Conservation (phyloP, 2,113 vertebrate species). For the Phasianus colchicus region DNA sequence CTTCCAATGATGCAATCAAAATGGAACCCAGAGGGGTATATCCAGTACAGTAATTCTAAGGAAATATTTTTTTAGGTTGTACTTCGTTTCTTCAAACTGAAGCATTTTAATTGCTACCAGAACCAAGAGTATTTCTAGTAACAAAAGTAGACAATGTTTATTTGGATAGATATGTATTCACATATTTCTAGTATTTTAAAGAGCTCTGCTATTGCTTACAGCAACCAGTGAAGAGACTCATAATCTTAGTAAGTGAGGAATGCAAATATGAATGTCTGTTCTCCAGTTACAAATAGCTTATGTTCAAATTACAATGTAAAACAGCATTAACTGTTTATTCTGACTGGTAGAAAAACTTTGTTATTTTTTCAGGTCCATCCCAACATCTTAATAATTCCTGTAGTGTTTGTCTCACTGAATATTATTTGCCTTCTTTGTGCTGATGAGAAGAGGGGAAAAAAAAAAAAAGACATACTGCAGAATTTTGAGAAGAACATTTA, state of each 20-base stretch:
- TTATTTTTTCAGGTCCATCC: neutral
- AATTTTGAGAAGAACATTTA: neutral
- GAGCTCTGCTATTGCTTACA: neutral
- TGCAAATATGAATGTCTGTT: neutral
- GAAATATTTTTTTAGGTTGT: neutral
- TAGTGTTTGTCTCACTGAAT: neutral
- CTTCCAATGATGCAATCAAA: neutral
- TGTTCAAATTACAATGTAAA: neutral
- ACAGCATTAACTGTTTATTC: neutral
- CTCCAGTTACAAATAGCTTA: neutral
- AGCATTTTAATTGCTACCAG: slow-evolving; percentile 46
- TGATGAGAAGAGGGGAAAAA: neutral
- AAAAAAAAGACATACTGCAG: neutral
- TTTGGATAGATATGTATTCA: slow-evolving; percentile 17
- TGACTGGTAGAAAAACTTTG: neutral
- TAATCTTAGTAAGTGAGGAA: neutral
- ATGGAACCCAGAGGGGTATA: neutral
- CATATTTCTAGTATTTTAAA: slow-evolving; percentile 40
- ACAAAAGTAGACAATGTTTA: slow-evolving; percentile 27
- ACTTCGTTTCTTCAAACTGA: slow-evolving; percentile 29
- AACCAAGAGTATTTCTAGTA: slow-evolving; percentile 32
- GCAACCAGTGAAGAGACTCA: neutral
- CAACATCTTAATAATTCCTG: neutral
- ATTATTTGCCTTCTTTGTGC: neutral
- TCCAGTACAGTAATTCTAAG: neutral